Conservation (phyloP, 1,140 invertebrate genomes). For the Ptiloglossa arizonensis region DNA sequence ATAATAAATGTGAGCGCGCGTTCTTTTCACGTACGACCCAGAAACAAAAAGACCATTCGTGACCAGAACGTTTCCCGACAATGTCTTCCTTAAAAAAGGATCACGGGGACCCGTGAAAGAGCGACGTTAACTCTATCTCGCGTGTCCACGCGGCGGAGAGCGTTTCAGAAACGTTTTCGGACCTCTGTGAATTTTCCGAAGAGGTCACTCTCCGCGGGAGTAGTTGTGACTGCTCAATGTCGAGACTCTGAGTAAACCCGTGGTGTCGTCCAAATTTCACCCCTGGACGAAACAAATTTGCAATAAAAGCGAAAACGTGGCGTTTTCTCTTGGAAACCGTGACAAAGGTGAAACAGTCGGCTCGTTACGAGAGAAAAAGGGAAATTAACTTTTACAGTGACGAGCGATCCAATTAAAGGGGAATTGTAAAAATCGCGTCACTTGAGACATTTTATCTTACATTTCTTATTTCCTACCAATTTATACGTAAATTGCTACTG, state of each 20-base stretch:
- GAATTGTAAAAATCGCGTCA: no score
- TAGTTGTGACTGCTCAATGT: not conserved
- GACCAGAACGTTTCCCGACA: not conserved
- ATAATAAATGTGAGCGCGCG: not conserved
- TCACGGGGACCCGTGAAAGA: not conserved
- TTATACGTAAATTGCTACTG: no score
- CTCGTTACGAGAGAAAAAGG: not conserved
- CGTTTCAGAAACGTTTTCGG: conserved; percentile 13
- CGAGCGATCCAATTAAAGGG: not conserved
- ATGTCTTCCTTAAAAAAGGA: not conserved
- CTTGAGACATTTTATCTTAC: no score
- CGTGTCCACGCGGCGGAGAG: not conserved
- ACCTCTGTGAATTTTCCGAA: conserved; percentile 17
- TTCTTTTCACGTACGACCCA: not conserved
- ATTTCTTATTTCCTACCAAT: no score
- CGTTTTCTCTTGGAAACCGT: no score
- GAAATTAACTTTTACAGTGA: not conserved
- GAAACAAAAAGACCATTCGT: not conserved
- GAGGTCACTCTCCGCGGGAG: conserved; percentile 15
- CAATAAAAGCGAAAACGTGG: not conserved
- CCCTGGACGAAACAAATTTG: not conserved
- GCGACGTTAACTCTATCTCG: not conserved
- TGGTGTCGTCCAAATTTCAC: no score
- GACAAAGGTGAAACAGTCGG: not conserved
- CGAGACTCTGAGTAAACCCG: no score